Conservation (phyloP, 2,797 vertebrate genomes). For the Arnoldichthys spilopterus region DNA sequence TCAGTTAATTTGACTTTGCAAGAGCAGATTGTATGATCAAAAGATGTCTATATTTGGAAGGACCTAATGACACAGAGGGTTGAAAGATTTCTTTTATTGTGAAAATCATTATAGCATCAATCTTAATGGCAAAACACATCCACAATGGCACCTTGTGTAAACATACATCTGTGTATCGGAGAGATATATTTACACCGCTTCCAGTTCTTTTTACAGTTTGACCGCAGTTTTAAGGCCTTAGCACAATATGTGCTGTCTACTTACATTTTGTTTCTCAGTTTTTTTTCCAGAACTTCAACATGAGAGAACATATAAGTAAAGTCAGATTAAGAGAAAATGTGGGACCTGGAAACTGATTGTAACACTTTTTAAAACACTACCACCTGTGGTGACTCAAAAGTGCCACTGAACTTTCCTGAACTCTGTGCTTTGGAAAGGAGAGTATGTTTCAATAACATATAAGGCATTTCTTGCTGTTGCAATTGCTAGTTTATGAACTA, state of each 20-base stretch:
- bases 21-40: not conserved
- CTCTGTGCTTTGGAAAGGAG: not conserved
- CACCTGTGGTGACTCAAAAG: not conserved
- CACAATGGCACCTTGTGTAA: not conserved
- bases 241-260: slow-evolving; percentile 13
- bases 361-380: slow-evolving; percentile 13
- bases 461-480: not conserved
- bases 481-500: not conserved
- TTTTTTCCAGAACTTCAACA: not conserved
- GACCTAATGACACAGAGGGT: not conserved
- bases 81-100: not conserved
- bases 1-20: not conserved
- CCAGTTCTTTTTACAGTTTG: not conserved
- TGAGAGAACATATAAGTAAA: slow-evolving; percentile 21
- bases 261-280: not conserved
- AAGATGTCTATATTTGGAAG: not conserved
- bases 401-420: not conserved
- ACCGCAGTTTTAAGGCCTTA: slow-evolving; percentile 17
- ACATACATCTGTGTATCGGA: not conserved
- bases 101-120: not conserved
- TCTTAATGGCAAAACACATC: not conserved
- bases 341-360: not conserved
- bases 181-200: not conserved
- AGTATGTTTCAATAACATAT: slow-evolving; percentile 7
- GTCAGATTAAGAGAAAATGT: slow-evolving; percentile 19